These are phyloP conservation scores for Apamea sordens DNA, from an alignment of 2,888 invertebrate species.

Conservation along the genomic window DNA sequence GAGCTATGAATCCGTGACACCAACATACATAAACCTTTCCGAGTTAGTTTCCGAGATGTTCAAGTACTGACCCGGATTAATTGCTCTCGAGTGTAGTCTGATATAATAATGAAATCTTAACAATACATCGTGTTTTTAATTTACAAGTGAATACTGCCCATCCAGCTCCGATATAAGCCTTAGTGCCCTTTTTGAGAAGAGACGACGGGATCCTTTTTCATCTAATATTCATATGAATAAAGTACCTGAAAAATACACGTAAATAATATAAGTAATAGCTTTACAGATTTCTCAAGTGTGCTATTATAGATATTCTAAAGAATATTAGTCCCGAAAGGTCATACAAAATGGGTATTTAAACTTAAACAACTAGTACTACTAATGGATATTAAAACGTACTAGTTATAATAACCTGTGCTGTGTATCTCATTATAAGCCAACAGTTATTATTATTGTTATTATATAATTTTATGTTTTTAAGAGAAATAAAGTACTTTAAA, in stretches of 20 bases:
- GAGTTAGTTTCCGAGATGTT: neutral
- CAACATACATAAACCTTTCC: neutral
- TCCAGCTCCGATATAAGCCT: neutral
- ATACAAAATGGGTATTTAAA: too few species aligned
- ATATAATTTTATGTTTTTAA: too few species aligned
- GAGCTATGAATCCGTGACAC: neutral
- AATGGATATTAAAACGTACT: too few species aligned
- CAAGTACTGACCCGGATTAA: neutral
- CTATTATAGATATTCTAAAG: neutral
- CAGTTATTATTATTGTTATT: too few species aligned
- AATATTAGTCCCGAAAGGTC: neutral
- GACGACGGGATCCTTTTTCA: neutral
- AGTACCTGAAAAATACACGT: slow-evolving; percentile 7
- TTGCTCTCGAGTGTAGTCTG: neutral
- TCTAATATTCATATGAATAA: slow-evolving; percentile 22
- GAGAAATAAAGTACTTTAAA: too few species aligned
- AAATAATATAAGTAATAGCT: slow-evolving; percentile 1
- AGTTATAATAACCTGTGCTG: too few species aligned
- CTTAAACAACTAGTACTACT: too few species aligned
- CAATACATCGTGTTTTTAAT: neutral
- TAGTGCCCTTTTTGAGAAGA: neutral
- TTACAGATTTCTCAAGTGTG: neutral
- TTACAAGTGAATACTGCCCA: neutral
- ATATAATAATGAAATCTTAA: neutral
- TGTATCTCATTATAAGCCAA: too few species aligned